These are phyloP conservation scores for Orestias chungarensis DNA, from an alignment of 2,797 vertebrate species.

Conservation along the genomic window DNA sequence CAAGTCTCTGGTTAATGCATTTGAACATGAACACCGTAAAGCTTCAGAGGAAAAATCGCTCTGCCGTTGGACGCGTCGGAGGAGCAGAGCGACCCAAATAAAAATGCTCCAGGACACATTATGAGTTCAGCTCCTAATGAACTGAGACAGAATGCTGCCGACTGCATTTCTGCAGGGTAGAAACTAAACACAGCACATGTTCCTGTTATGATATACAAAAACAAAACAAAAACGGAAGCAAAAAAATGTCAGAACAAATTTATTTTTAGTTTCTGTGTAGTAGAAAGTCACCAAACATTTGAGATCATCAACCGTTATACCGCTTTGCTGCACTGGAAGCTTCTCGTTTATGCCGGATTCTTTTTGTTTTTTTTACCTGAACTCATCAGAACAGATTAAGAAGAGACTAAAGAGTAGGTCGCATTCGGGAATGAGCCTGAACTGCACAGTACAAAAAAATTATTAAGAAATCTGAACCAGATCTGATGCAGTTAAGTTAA, in stretches of 20 bases:
- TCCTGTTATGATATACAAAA: background rate
- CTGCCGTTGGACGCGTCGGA: background rate
- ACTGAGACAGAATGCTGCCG: background rate
- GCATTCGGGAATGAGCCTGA: slow-evolving; percentile 22
- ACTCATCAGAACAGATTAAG: slow-evolving; percentile 77
- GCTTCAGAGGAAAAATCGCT: background rate
- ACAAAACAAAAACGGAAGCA: slow-evolving; percentile 31
- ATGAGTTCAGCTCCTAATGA: background rate
- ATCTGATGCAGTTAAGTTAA: background rate
- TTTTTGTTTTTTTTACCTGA: too few relatives aligned
- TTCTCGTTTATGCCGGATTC: slow-evolving; percentile 76
- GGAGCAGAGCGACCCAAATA: background rate
- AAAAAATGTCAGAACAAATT: slow-evolving; percentile 57
- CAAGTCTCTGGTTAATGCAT: slow-evolving; percentile 14
- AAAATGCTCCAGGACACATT: too few relatives aligned
- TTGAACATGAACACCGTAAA: background rate
- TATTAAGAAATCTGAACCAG: background rate
- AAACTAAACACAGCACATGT: background rate
- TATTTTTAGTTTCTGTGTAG: slow-evolving; percentile 65
- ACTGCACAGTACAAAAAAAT: background rate
- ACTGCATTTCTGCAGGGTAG: background rate
- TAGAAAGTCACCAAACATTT: slow-evolving; percentile 74
- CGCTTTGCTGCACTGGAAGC: slow-evolving; percentile 71
- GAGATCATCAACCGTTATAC: slow-evolving; percentile 64
- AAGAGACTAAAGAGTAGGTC: slow-evolving; percentile 36